Base-by-base conservation (phyloP, 2,888 invertebrate genomes). In the Auanema sp. region DNA sequence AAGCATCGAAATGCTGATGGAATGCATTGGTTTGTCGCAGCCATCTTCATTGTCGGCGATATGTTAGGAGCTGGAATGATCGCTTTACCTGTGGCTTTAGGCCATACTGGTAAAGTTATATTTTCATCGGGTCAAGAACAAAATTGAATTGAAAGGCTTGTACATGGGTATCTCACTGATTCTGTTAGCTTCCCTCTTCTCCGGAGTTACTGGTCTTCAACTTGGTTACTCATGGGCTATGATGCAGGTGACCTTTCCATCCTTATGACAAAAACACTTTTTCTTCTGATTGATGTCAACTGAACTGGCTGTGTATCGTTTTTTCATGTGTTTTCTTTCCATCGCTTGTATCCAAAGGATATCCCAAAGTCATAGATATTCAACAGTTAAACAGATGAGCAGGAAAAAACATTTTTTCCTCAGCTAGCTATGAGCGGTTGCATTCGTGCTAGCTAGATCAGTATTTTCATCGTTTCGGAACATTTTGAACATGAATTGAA, bases 181-280 rank as follows among this genome's bases (percentile, higher is more conserved):
- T 14, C 14, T 72, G 2, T 11, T 67, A 1, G 67, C 68, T 12
- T 51, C 67, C 11, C 4, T 76, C 5, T 68, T 70, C 21, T 72
- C 76, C 21, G 71, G 69, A 4, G 71, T 72, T 64, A 76, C 76
- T 6, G 76, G 74, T 33, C 58, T 69, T 47, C 74, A 72, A 43
- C 56, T 76, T n/a, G 69, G 71, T 33, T 57, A 72, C 49, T 74
- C 72, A 57, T 76, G 76, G 76, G 63, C 71, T n/a, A 76, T 72
- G 61, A 71, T 75, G 72, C 67, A 68, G 65, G 66, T 57, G 8
- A 33, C 33, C 33, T 33, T 33, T 33, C 8, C 33, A n/a, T n/a
- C n/a, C n/a, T n/a, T 33, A 33, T 5, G 33, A 33, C 4, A 33
- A 33, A 8, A 33, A 33, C 33, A 8, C 33, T 33, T 8, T 3